phyloP scores from a whole-genome alignment of 64 coral and sea anemone genomes.

The Catalaphyllia jardinei region DNA sequence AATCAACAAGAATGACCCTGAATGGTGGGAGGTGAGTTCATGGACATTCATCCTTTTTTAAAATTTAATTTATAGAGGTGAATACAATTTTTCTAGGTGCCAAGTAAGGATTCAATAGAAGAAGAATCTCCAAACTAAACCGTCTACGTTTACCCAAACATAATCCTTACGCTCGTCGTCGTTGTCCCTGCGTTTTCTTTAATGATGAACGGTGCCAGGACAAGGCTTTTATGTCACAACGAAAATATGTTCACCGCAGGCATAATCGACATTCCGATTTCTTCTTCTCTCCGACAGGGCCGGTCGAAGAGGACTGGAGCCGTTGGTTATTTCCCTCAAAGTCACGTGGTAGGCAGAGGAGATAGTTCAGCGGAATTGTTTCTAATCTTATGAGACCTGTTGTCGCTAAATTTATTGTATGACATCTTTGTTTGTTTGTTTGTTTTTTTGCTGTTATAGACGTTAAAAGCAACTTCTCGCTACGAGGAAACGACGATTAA shows the following conservation, averaged over 20 bases:
- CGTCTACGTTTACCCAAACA: no score
- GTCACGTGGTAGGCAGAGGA: conserved; percentile 50
- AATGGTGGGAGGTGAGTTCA: conserved; percentile 82
- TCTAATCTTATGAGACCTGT: no score
- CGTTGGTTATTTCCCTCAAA: conserved; percentile 72
- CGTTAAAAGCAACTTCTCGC: conserved; percentile 22
- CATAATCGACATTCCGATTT: background rate
- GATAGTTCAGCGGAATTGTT: background rate
- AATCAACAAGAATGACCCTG: conserved; percentile 56
- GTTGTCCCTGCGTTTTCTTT: no score
- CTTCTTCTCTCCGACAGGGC: conserved; percentile 37
- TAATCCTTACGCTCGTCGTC: no score
- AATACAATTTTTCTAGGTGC: no score
- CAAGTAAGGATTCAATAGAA: no score
- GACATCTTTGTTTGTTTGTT: background rate
- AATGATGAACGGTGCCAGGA: no score
- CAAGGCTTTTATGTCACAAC: no score
- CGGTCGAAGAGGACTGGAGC: conserved; percentile 54
- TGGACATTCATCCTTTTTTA: no score
- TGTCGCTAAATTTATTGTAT: background rate
- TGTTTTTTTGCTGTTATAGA: background rate
- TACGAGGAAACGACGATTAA: conserved; percentile 40
- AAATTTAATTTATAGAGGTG: no score
- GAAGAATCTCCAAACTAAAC: no score
- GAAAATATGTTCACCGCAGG: no score